Conservation (phyloP, 2,113 vertebrate genomes). For the Rhea pennata region DNA sequence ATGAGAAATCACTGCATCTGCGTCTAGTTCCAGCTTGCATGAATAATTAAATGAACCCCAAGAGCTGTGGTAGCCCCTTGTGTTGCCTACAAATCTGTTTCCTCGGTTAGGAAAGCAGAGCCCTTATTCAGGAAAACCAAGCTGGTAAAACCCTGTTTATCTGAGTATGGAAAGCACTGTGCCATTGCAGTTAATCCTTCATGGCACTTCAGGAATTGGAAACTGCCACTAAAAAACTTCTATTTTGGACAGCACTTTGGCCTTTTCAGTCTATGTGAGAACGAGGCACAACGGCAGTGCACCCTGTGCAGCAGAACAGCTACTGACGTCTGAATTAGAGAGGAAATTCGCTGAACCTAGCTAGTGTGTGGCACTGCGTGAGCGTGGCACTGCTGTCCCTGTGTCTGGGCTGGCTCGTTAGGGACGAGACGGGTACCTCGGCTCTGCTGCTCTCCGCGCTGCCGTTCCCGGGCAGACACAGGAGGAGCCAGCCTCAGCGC, state of each 20-base stretch:
- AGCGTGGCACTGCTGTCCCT: rapidly evolving
- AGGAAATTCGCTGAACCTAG: not conserved
- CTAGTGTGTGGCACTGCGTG: not conserved
- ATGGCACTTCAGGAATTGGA: not conserved
- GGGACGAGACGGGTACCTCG: not conserved
- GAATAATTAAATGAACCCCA: slow-evolving; percentile 47
- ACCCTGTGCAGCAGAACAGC: not conserved
- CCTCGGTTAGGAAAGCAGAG: not conserved
- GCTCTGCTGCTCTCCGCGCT: not conserved
- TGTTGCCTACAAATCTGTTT: slow-evolving; percentile 30
- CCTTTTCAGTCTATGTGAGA: not conserved
- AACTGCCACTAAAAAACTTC: not conserved
- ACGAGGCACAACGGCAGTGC: not conserved
- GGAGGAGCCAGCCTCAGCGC: not conserved
- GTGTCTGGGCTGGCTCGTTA: not conserved
- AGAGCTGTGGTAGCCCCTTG: not conserved
- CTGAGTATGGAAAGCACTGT: not conserved
- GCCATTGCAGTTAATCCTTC: not conserved
- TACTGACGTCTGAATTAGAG: not conserved
- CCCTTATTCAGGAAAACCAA: not conserved
- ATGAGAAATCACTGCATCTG: slow-evolving; percentile 31
- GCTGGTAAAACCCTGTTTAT: not conserved
- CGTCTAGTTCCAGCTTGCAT: slow-evolving; percentile 51
- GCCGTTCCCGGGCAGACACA: not conserved
- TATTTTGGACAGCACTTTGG: not conserved